Evolutionary conservation across 2,113 vertebrate genomes (phyloP), one percentile per base, ranked within the genome.

Genomic region (Marmota monax): DNA sequence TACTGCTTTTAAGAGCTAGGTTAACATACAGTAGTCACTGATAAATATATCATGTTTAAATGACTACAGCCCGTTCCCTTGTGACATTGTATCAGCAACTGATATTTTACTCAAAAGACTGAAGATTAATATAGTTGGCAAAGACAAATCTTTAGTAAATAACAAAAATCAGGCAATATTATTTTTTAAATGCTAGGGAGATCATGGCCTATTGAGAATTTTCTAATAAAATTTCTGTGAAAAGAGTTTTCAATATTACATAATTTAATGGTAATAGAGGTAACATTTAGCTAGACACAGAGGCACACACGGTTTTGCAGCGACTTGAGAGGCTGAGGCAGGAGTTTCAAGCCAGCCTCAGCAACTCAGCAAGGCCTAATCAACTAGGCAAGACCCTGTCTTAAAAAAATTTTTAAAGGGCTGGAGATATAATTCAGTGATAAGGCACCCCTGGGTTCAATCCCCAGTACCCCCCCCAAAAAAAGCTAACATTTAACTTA

Each of bases 181-280:
- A 91, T 61, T 89, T 84, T 88, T 94, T 51, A 84, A 84, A 91
- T 53, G n/a, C 63, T 73, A 78, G 13, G 69, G 37, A 63, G n/a
- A 72, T 39, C 45, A 73, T 5, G 37, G 72, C 37, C 65, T 88
- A 56, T 3, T 69, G n/a, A 89, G 58, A 94, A 80, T 72, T 76
- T 94, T 85, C 63, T 88, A 84, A 14, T 45, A 88, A 61, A 23
- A 45, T 7, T 61, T 63, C 61, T 63, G 61, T 63, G 23, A 63
- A 63, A 63, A 27, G 61, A 63, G 8, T 63, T 25, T 63, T 63
- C 61, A 63, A 63, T 63, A 63, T 58, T 58, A 58, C 7, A 58
- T 58, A 58, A 58, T 39, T 39, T 58, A 56, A 56, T 20, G 18
- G 56, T 58, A 58, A 22, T 58, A 58, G 20, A 58, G 20, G 5